phyloP scores from a whole-genome alignment of 2,888 invertebrate species.

The Polylopha cassiicola region DNA sequence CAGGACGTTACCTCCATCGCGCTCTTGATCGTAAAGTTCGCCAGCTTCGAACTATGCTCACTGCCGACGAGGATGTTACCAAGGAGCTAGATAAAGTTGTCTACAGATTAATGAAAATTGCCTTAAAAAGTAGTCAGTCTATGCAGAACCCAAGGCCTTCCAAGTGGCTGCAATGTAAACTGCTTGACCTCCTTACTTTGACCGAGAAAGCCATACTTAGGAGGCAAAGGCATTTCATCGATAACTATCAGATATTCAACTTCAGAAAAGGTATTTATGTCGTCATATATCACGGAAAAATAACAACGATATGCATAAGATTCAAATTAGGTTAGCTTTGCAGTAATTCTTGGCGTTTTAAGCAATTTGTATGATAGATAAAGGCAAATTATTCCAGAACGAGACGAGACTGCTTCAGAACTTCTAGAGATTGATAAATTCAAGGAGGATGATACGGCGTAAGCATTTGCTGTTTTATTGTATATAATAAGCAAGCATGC shows the following conservation, averaged over 20 bases:
- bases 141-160: constrained; percentile 42
- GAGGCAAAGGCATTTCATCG: constrained; percentile 42
- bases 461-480: constrained; percentile 25
- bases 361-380: no score
- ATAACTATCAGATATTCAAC: no score
- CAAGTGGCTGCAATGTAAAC: constrained; percentile 61
- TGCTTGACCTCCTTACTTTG: constrained; percentile 56
- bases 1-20: constrained; percentile 51
- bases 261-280: no score
- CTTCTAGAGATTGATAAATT: constrained; percentile 30
- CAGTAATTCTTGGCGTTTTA: neutral
- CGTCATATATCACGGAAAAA: no score
- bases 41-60: constrained; percentile 47
- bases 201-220: constrained; percentile 60
- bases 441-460: constrained; percentile 36
- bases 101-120: constrained; percentile 59
- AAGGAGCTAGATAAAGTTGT: constrained; percentile 56
- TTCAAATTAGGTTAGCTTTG: no score
- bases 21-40: constrained; percentile 58
- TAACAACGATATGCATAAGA: no score
- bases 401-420: constrained; percentile 24
- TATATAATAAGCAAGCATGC: no score
- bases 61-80: constrained; percentile 55
- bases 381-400: constrained; percentile 22
- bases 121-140: constrained; percentile 41